A percentile compares a stretch with the other conserved stretches of the same genome.
Conservation (phyloP, 2,113 vertebrate genomes). For the Clarias magur region DNA sequence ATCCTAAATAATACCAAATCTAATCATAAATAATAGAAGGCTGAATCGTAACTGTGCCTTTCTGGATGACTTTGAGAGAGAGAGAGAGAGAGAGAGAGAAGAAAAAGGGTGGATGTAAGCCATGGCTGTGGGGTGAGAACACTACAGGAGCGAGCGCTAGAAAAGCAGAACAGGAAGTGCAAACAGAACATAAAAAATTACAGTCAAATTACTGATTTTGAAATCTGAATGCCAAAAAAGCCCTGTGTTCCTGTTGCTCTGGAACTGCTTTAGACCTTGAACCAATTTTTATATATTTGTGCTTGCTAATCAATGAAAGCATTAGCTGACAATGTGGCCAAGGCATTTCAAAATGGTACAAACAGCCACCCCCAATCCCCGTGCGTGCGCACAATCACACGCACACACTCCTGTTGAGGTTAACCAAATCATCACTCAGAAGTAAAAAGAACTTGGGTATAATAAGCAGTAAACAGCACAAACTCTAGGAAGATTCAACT, state of each 20-base stretch:
- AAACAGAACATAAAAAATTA: constrained; percentile 11
- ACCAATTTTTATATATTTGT: constrained; percentile 19
- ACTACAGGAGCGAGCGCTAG: constrained; percentile 34
- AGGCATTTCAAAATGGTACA: neutral
- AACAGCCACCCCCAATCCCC: neutral
- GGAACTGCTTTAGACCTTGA: constrained; percentile 29
- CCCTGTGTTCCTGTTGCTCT: neutral
- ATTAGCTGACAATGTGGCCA: neutral
- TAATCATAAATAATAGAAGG: neutral
- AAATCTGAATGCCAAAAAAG: constrained; percentile 5
- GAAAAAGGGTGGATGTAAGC: neutral
- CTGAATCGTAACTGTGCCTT: neutral
- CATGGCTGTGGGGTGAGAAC: neutral
- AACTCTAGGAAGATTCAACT: neutral
- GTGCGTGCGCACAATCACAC: neutral
- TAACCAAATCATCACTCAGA: neutral
- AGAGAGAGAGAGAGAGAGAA: neutral
- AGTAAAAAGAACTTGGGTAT: neutral
- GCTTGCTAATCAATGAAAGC: constrained; percentile 32
- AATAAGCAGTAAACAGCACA: neutral
- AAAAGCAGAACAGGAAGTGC: constrained; percentile 43
- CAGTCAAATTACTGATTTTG: constrained; percentile 4
- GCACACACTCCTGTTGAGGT: neutral
- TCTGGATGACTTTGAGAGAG: constrained; percentile 9
- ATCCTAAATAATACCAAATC: neutral